A percentile compares a stretch with the other conserved stretches of the same genome.
phyloP scores from a whole-genome alignment of 2,113 vertebrate genomes.

The Zingel zingel region DNA sequence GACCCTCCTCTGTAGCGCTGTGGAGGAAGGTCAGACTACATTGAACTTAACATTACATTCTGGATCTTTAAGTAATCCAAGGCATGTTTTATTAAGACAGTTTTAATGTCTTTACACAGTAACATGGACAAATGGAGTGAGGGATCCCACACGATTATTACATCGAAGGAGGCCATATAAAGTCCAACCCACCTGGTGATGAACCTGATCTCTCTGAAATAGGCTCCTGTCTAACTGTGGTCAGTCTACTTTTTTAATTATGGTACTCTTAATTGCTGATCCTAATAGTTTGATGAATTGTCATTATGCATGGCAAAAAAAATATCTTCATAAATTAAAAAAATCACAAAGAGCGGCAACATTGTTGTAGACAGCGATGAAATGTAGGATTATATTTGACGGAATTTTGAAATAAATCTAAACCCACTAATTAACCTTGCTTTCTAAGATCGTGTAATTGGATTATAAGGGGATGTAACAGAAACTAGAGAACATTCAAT shows the following conservation, averaged over 20 bases:
- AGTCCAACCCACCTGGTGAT: neutral
- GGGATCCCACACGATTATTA: neutral
- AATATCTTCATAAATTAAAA: neutral
- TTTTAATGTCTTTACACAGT: slow-evolving; percentile 2
- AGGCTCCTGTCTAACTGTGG: neutral
- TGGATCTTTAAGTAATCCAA: neutral
- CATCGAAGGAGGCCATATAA: neutral
- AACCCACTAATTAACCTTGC: neutral
- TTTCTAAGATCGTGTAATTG: neutral
- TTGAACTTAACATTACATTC: neutral
- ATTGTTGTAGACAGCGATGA: neutral
- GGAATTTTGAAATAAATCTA: neutral
- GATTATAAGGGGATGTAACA: neutral
- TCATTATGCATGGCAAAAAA: neutral
- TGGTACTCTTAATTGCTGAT: neutral
- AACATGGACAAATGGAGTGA: neutral
- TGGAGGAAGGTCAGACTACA: neutral
- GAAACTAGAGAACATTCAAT: neutral
- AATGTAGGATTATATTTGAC: neutral
- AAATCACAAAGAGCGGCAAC: neutral
- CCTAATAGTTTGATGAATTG: neutral
- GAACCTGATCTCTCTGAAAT: neutral
- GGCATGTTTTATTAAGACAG: neutral
- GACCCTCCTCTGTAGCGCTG: no score
- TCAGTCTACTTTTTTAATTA: neutral